A percentile compares a stretch with the other conserved stretches of the same genome.
Conservation (phyloP, 2,113 vertebrate species). For the Saguinus midas region DNA sequence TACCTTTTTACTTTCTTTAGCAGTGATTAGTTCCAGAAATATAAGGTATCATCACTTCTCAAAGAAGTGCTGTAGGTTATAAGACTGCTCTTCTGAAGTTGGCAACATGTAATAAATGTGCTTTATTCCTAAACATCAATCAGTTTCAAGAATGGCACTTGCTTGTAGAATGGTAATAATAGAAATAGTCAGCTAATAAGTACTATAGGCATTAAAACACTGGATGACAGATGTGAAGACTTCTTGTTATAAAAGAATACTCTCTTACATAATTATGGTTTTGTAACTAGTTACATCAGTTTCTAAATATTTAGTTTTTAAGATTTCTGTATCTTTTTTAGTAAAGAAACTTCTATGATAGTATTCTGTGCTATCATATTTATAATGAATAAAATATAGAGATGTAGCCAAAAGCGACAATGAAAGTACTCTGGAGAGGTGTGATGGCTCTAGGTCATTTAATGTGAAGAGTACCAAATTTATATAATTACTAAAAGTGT, state of each 20-base stretch:
- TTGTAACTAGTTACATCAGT: constrained; percentile 71
- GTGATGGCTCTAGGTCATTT: constrained; percentile 25
- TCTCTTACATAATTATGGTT: constrained; percentile 78
- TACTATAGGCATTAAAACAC: constrained; percentile 72
- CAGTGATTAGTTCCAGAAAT: constrained; percentile 82
- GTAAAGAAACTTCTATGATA: constrained; percentile 53
- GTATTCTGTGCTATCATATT: background rate
- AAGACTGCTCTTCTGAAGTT: constrained; percentile 78
- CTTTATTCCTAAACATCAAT: constrained; percentile 84
- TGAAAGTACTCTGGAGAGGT: background rate
- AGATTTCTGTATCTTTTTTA: constrained; percentile 31
- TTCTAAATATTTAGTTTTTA: constrained; percentile 80
- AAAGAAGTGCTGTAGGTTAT: constrained; percentile 75
- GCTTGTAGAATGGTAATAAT: constrained; percentile 78
- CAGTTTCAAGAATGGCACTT: constrained; percentile 81
- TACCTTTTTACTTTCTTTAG: constrained; percentile 79
- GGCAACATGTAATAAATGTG: constrained; percentile 82
- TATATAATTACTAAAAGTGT: background rate
- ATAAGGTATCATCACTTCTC: constrained; percentile 83
- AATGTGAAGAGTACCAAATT: background rate
- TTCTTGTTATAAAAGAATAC: constrained; percentile 67
- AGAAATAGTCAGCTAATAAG: constrained; percentile 80
- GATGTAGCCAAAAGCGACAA: constrained; percentile 37
- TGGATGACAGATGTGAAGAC: constrained; percentile 61
- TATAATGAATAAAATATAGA: constrained; percentile 36